Evolutionary conservation across 2,113 vertebrate species (phyloP), one percentile per base, ranked within the genome.

Genomic region (Leucosticte australis): DNA sequence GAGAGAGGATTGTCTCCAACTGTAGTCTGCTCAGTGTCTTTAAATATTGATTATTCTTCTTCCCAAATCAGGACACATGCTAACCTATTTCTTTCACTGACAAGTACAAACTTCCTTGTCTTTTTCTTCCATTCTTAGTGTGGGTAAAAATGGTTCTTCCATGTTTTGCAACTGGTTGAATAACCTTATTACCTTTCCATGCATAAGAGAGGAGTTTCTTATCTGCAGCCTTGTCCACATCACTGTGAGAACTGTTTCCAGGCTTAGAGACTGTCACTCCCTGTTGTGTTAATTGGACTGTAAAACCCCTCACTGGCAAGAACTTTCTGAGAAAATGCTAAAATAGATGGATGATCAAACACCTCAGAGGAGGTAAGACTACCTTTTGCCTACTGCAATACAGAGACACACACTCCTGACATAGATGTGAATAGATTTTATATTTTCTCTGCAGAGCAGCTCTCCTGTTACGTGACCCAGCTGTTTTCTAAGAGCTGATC

Each of bases 1-100:
- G 46, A 76, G 59, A 79, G 20, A 86, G 23, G 28, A n/a, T 1
- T 70, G 42, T 88, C 67, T 94, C 37, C 68, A 77, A 0, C 49
- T 55, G 2, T 23, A 69, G 46, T 39, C 70, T 84, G 49, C 18
- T 93, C 49, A 80, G 22, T 62, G 39, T 59, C 71, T 93, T 94
- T 83, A 93, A 94, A 71, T 93, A 86, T 77, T 83, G 82, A 90
- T 87, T 77, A 33, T 55, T 87, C 9, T 78, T 67, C 55, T 89
- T 85, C 47, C 83, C 33, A 63, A 77, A 90, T 77, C 16, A 63
- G 68, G 68, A 83, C 55, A 64, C 67, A 70, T 14, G 39, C 63
- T 94, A 92, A 81, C 64, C 64, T 74, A 67, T 59, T 88, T 90
- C 60, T 86, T 92, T 89, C 59, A 41, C 30, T 60, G 90, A 55